Conservation (phyloP, 37 sponge, comb jelly and placozoan species). For the Cliona cf. orientalis region DNA sequence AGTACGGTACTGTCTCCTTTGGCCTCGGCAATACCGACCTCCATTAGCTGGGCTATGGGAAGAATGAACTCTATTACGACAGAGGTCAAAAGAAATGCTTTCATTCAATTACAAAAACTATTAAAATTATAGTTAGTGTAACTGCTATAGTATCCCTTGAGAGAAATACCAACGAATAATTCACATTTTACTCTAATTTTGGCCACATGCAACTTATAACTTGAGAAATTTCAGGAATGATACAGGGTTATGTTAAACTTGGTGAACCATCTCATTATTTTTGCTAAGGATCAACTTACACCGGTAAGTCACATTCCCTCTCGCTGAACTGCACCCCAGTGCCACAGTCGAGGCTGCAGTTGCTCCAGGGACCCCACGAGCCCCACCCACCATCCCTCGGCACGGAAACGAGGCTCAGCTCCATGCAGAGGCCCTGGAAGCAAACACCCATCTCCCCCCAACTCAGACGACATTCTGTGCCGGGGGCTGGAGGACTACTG, state of each 20-base stretch:
- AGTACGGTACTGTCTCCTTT: conserved; percentile 4
- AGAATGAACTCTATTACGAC: no score
- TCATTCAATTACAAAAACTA: no score
- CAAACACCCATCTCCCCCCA: conserved; percentile 30
- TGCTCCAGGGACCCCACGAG: conserved; percentile 58
- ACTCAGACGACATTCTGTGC: conserved; percentile 24
- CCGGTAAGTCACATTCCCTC: conserved; percentile 56
- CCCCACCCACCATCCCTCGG: conserved; percentile 69
- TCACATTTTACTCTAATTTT: no score
- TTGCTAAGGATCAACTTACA: conserved; percentile 35
- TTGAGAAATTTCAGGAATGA: no score
- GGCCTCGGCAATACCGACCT: conserved; percentile 51
- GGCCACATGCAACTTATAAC: no score
- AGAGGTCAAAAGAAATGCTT: no score
- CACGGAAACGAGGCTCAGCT: neutral
- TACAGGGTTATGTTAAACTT: no score
- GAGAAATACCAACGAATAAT: no score
- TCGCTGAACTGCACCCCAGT: conserved; percentile 41
- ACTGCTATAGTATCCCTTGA: no score
- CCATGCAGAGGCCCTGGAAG: conserved; percentile 42
- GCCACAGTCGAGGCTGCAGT: conserved; percentile 53
- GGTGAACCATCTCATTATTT: no score
- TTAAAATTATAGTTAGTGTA: no score
- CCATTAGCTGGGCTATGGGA: conserved; percentile 58
- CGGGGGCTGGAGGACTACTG: conserved; percentile 47